A percentile compares a stretch with the other conserved stretches of the same genome.
phyloP scores from a whole-genome alignment of 1,140 invertebrate genomes.

The Lepidotrigona ventralis region DNA sequence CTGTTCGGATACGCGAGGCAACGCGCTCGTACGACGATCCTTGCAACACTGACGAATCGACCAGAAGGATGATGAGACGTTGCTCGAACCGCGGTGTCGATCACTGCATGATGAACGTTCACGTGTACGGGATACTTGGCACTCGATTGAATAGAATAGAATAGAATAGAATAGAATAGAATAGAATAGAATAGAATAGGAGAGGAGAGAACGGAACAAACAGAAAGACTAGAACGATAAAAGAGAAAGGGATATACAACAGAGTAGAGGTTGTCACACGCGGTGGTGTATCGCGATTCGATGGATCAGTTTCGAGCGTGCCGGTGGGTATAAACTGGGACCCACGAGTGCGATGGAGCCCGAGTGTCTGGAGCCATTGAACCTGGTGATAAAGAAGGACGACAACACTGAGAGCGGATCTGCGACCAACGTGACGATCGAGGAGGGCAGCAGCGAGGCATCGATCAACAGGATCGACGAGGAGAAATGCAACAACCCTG shows the following conservation, averaged over 20 bases:
- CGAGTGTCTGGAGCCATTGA: conserved; percentile 78
- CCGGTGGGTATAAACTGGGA: conserved; percentile 42
- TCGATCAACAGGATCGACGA: conserved; percentile 60
- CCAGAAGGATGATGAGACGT: neutral
- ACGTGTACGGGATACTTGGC: conserved; percentile 4
- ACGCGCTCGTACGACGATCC: conserved; percentile 3
- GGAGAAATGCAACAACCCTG: conserved; percentile 53
- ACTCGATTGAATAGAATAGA: neutral
- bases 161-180: neutral
- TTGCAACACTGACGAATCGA: neutral
- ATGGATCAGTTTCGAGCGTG: conserved; percentile 59
- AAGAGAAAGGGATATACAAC: neutral
- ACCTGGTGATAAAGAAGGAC: conserved; percentile 79
- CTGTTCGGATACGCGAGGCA: neutral
- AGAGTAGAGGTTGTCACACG: neutral
- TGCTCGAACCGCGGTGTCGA: conserved; percentile 3
- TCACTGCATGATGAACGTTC: conserved; percentile 16
- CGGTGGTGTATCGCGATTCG: conserved; percentile 32
- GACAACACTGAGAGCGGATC: conserved; percentile 49
- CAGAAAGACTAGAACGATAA: too few species aligned
- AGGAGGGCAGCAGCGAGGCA: conserved; percentile 63
- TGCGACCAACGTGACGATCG: conserved; percentile 37
- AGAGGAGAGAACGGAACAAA: neutral
- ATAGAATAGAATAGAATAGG: neutral
- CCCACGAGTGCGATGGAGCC: conserved; percentile 76